Percentiles rank a stretch among this genome's conserved stretches.
phyloP scores from a whole-genome alignment of 2,888 invertebrate genomes.

The Andrena bicolor region DNA sequence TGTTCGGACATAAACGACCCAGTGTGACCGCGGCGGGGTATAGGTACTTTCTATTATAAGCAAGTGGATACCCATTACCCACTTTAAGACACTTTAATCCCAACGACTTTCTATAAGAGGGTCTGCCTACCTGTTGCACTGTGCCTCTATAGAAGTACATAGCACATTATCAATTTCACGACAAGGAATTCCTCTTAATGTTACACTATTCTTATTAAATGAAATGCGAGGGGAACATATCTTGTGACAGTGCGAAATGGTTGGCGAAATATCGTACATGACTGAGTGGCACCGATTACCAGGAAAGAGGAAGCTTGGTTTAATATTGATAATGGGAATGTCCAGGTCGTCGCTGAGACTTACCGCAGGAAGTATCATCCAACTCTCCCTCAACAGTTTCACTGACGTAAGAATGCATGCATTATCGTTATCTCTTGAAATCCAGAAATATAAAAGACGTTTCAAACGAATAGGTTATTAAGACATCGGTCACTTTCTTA shows the following conservation, averaged over 20 bases:
- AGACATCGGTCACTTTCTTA: constrained; percentile 34
- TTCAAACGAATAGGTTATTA: constrained; percentile 18
- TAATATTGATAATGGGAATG: constrained; percentile 61
- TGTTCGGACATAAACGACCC: too few species aligned
- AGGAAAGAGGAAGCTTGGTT: constrained; percentile 47
- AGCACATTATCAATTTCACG: neutral
- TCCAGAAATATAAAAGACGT: neutral
- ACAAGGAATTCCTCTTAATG: neutral
- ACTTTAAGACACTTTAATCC: neutral
- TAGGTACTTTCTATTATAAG: too few species aligned
- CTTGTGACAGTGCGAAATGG: constrained; percentile 59
- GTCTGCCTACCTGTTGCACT: neutral
- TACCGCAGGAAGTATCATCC: constrained; percentile 76
- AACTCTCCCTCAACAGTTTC: constrained; percentile 74
- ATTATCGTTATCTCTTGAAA: neutral
- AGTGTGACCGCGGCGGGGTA: too few species aligned
- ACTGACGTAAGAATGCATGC: constrained; percentile 49
- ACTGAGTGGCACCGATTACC: constrained; percentile 71
- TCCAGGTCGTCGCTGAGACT: constrained; percentile 62
- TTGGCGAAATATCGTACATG: constrained; percentile 69
- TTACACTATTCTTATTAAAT: neutral
- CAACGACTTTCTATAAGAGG: neutral
- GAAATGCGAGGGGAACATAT: neutral
- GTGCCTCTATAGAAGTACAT: neutral
- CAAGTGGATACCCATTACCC: too few species aligned